Conservation (phyloP, 2,797 vertebrate species). For the Tokudaia muenninki region DNA sequence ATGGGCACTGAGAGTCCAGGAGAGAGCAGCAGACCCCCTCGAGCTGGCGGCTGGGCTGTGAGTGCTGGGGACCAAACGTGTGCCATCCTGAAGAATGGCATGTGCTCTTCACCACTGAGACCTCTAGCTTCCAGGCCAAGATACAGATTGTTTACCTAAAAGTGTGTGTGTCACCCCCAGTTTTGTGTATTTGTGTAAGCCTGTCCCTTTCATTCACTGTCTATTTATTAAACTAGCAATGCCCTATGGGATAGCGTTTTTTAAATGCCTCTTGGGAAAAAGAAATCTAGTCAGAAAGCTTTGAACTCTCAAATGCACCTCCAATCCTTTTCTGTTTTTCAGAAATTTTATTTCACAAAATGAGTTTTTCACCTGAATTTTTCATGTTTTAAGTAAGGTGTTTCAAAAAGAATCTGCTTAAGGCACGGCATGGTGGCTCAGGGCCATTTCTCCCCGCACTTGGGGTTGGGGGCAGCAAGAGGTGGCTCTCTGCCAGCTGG, state of each 20-base stretch:
- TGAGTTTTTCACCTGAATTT: slow-evolving; percentile 45
- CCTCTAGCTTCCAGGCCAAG: background rate
- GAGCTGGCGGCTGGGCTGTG: background rate
- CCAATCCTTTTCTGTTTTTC: slow-evolving; percentile 13
- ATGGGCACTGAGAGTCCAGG: background rate
- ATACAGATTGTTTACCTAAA: background rate
- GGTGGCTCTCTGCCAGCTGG: slow-evolving; percentile 5
- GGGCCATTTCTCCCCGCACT: background rate
- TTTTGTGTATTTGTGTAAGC: slow-evolving; percentile 19
- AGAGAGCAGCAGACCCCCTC: background rate
- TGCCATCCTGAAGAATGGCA: background rate
- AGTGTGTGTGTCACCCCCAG: background rate
- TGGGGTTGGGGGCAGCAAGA: background rate
- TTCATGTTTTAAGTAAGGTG: slow-evolving; percentile 62
- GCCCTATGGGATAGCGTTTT: slow-evolving; percentile 29
- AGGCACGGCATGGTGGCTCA: background rate
- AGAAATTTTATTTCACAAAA: slow-evolving; percentile 64
- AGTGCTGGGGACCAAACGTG: too few relatives aligned
- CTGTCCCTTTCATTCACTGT: slow-evolving; percentile 28
- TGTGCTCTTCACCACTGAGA: background rate
- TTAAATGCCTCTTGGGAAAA: slow-evolving; percentile 51
- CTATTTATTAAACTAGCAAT: background rate
- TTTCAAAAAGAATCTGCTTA: slow-evolving; percentile 61
- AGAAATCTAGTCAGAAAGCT: slow-evolving; percentile 62
- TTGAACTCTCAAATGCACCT: background rate